Evolutionary conservation across 2,113 vertebrate genomes (phyloP), one percentile per base, ranked within the genome.

Genomic region (Gallinago paraguaiae): DNA sequence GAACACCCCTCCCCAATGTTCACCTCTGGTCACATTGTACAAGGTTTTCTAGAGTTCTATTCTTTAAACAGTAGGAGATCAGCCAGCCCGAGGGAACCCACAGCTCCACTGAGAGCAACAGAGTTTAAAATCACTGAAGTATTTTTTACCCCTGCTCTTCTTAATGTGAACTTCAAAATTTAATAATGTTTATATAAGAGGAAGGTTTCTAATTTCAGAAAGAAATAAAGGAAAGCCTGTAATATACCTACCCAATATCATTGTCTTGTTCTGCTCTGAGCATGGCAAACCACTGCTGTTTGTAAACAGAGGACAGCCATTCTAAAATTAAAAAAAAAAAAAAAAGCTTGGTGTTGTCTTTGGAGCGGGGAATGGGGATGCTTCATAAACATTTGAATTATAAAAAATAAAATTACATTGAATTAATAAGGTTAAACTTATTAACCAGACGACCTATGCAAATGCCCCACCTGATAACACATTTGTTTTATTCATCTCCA

Each of bases 211-310:
- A 48, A 50, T 31, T 35, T 11, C 54, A 78, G 18, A 63, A 71
- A 90, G 37, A 86, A 68, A 83, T 2, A n/a, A 78, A 95, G 48
- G 78, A 86, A 90, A 93, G 41, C 65, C 95, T 93, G 90, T 50
- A 20, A 65, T 39, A 95, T 91, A 98, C 99, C 98, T 95, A 99
- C 99, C 99, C 99, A 30, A 98, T 98, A 94, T 99, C 99, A 87
- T 98, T 99, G 96, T 99, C 99, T 92, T 99, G 99, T 95, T 99
- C 99, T 93, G 99, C 99, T 78, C 99, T 98, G 39, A 99, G 98
- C 99, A 99, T 99, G 43, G 99, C 98, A 95, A 99, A 99, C 99
- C 99, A 99, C 98, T 99, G 99, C 95, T 98, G 99, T 95, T 99
- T 99, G 97, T 99, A 99, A 88, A 99, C 98, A 6, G 97, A 97